Base-by-base conservation (phyloP, 2,888 invertebrate genomes). In the Camponotus fellah region DNA sequence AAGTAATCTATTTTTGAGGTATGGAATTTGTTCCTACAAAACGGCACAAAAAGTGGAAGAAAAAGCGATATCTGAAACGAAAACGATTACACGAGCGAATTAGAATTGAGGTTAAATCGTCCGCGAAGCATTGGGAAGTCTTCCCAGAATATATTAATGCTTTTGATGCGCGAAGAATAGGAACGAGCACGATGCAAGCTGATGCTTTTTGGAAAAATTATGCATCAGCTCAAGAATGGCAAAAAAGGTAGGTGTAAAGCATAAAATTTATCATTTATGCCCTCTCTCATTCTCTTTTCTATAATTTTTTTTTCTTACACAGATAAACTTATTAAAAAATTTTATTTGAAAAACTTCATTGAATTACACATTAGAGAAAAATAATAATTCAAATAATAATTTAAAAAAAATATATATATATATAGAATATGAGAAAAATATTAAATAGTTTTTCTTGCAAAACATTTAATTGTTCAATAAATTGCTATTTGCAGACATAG, bases 161-260 rank as follows among this genome's bases (percentile, higher is more conserved):
- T 74, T 56, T 64, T 9, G 1, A 56, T 0, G 34, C 65, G 68
- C 90, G 56, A 79, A 87, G 87, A 14, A 88, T 88, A 10, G 53
- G 66, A 21, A 72, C 68, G 26, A 77, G 87, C 34, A 90, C 84
- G 37, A 94, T 94, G 93, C 90, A 93, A 65, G 94, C 94, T 21
- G 88, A 91, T 53, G 86, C 93, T 17, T 95, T 95, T 87, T 95
- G 94, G 94, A 90, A 93, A 89, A 95, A 94, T 91, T 95, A 95
- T 49, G 89, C 88, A 53, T 91, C 89, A 9, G 93, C 94, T 3
- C 92, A 93, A 40, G 93, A 93, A 49, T 95, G 94, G 94, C 94
- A 94, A 85, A 92, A 91, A 68, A 93, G 90, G 94, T 94, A 86
- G 14, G 72, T 76, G 21, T 10, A 4, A 49, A 46, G n/a, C 21